Base-by-base conservation (phyloP, 37 sponge, comb jelly and placozoan genomes). In the Theonella swinhoei region DNA sequence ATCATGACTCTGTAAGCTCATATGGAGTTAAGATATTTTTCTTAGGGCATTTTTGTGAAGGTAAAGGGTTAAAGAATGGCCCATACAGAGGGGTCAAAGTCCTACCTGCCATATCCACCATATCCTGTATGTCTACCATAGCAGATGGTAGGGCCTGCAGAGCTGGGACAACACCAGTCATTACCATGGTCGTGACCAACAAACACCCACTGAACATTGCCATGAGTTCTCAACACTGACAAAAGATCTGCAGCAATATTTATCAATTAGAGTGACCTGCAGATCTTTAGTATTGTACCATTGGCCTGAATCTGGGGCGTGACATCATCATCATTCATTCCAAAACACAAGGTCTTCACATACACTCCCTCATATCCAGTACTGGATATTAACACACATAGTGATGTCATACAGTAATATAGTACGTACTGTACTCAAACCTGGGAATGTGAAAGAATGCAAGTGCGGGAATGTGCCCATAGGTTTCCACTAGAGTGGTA, bases 361-460 rank as follows among this genome's bases (percentile, higher is more conserved):
- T 80, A 80, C 42, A 43, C 32, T 5, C 30, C 39, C 42, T 68
- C 61, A 69, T 80, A 80, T 5, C 70, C 81, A 29, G 70, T 68
- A 30, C 81, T 80, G 70, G 19, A 42, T 0, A 1, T 20, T n/a
- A n/a, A n/a, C n/a, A n/a, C n/a, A n/a, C n/a, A n/a, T n/a, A n/a
- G n/a, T n/a, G n/a, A n/a, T n/a, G n/a, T n/a, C n/a, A n/a, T n/a
- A n/a, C n/a, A n/a, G n/a, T n/a, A n/a, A n/a, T n/a, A n/a, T n/a
- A n/a, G n/a, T n/a, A n/a, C n/a, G n/a, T n/a, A n/a, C n/a, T n/a
- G n/a, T n/a, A n/a, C n/a, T n/a, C 31, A 23, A 43, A 80, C 81
- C 70, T 80, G 65, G 81, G 81, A 8, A 80, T 80, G n/a, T 80
- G 81, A 22, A 69, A 68, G 60, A 80, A 80, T 22, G 81, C 70